Evolutionary conservation across 30 jellyfish, hydroid and myxozoan species (phyloP), one percentile per base, ranked within the genome.

Genomic region (Pseudorhiza aurosa): DNA sequence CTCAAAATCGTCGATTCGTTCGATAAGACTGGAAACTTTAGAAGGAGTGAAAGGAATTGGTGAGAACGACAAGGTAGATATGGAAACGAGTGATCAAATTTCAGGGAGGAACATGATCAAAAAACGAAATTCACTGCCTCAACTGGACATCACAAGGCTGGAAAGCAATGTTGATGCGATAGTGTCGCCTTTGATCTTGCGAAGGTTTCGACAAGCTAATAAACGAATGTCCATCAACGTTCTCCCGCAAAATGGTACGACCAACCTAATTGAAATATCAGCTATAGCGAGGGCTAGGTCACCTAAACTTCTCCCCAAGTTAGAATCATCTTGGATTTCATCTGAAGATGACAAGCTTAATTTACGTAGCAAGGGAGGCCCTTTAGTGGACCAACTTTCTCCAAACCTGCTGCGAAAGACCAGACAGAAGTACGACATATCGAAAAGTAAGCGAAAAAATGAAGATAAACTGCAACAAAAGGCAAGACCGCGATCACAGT

Each of bases 401-500:
- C 53, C 53, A 1, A 31, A 31, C 14, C 40, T 64, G 27, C 35
- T 39, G 30, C 33, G 77, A 22, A 8, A 24, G 21, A 33, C 12
- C 22, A 12, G 8, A 15, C 35, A 18, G 67, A 33, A 35, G 1
- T 14, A 25, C 2, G 1, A 2, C 35, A 36, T 31, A 33, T 8
- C 31, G 37, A 64, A n/a, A 36, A 33, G 17, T 1, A 30, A 14
- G 51, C 12, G 58, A 39, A 39, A 42, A 12, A 35, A 39, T 5
- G 58, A 64, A 19, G 35, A 35, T 8, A 33, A 64, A 33, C 51
- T 22, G 1, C 2, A 30, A 2, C 15, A 2, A 2, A 42, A 22
- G 37, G 21, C 59, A 8, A 36, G 83, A 17, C 79, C 72, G 3
- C 35, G 88, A 58, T 75, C 88, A 15, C 40, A 36, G 1, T 75